These are phyloP conservation scores for Ardeotis arabs DNA, from an alignment of 2,113 vertebrate genomes.

Conservation along the genomic window DNA sequence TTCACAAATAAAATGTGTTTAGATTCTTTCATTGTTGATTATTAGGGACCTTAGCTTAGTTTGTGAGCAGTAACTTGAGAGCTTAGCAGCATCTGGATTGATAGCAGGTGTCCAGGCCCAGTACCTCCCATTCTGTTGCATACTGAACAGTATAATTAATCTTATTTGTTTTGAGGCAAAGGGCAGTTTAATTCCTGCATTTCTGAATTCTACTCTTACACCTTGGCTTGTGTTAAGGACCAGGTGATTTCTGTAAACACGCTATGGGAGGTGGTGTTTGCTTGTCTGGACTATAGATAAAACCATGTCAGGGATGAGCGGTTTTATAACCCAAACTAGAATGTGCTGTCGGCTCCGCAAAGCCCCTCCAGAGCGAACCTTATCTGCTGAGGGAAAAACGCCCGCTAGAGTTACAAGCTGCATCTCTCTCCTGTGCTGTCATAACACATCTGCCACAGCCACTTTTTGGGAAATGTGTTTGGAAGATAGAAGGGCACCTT, in stretches of 20 bases:
- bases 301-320: not conserved
- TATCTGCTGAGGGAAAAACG: not conserved
- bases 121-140: not conserved
- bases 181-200: not conserved
- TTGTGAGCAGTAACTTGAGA: not conserved
- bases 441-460: not conserved
- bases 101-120: not conserved
- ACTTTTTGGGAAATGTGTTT: not conserved
- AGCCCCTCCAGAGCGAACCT: not conserved
- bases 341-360: not conserved
- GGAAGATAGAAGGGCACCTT: constrained; percentile 15
- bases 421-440: not conserved
- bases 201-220: not conserved
- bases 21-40: not conserved
- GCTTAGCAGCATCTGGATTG: not conserved
- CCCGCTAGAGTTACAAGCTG: not conserved
- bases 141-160: not conserved
- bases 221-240: not conserved
- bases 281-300: not conserved
- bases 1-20: not conserved
- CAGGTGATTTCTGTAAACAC: not conserved
- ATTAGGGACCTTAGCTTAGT: not conserved
- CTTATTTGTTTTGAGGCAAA: not conserved
- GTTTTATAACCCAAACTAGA: not conserved
- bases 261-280: not conserved